Conservation (phyloP, 2,888 invertebrate genomes). For the Drosophila merina region DNA sequence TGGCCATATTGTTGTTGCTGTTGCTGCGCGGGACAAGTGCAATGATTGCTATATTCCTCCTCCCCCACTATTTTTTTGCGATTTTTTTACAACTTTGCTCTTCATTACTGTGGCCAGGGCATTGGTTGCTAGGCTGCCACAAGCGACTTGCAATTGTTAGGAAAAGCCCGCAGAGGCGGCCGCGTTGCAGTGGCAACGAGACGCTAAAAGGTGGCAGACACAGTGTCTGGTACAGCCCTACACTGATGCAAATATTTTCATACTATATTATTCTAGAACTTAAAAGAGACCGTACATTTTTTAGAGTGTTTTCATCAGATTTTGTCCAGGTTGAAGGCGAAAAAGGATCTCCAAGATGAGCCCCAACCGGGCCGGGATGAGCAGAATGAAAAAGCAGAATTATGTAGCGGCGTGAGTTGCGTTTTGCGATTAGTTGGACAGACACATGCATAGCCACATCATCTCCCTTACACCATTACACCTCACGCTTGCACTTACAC, state of each 20-base stretch:
- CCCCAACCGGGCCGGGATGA: background rate
- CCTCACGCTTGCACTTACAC: conserved; percentile 1
- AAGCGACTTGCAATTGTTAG: conserved; percentile 37
- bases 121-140: conserved; percentile 41
- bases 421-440: conserved; percentile 51
- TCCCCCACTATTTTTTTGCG: conserved; percentile 6
- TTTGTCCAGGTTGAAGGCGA: background rate
- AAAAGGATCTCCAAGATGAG: conserved; percentile 14
- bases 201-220: conserved; percentile 42
- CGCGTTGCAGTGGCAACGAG: conserved; percentile 21
- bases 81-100: conserved; percentile 56
- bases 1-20: conserved; percentile 36
- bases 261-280: background rate
- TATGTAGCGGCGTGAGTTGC: conserved; percentile 1
- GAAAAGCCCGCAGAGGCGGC: conserved; percentile 36
- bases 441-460: conserved; percentile 32
- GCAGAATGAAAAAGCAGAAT: background rate
- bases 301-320: background rate
- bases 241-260: background rate
- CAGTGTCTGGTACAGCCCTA: conserved; percentile 38
- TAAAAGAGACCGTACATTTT: no score
- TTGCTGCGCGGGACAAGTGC: conserved; percentile 56
- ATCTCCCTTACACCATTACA: conserved; percentile 11
- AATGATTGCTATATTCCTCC: conserved; percentile 65
- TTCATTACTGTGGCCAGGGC: conserved; percentile 53